Evolutionary conservation across 2,888 invertebrate species (phyloP), one percentile per base, ranked within the genome.

Genomic region (Phortica okadai): DNA sequence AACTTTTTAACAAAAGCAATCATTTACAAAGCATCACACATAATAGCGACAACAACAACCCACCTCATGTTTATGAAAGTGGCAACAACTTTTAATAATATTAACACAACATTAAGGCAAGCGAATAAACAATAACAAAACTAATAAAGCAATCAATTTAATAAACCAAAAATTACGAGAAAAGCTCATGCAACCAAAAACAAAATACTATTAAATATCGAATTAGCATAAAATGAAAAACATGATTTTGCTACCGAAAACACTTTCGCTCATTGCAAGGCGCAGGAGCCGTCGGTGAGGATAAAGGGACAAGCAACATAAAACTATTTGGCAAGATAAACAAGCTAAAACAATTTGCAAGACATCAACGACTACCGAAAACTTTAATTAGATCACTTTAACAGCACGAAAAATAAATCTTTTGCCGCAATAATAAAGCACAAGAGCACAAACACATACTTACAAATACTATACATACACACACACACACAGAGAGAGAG

Each of bases 331-430:
- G 16, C 3, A 66, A 70, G 74, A 76, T 76, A 79, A 75, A 59
- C 66, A 78, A 80, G 25, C 11, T 73, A 67, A 79, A 78, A 75
- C 81, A 81, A 79, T 81, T 76, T 78, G 16, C 14, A 67, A 66
- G 77, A 67, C 74, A 54, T 74, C 56, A 56, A 16, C 74, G 41
- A 14, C 54, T 64, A 64, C 21, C 74, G 64, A 64, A 56, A 85
- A 85, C 83, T 85, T 85, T 85, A 85, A 85, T 85, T 85, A 85
- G 85, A 86, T 88, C 84, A 82, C 80, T 88, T 79, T 77, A 88
- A 83, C 81, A 83, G 80, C 85, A 82, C 80, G 70, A 85, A 66
- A 81, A 83, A 85, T 83, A 88, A 85, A 86, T 85, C 82, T 11
- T 78, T 80, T 81, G 78, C 85, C 83, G 85, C 84, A 85, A 83